Percentiles rank a stretch among this genome's conserved stretches.
Evolutionary conservation across 1,140 invertebrate genomes (phyloP).

Genomic region (Dendroctonus valens): DNA sequence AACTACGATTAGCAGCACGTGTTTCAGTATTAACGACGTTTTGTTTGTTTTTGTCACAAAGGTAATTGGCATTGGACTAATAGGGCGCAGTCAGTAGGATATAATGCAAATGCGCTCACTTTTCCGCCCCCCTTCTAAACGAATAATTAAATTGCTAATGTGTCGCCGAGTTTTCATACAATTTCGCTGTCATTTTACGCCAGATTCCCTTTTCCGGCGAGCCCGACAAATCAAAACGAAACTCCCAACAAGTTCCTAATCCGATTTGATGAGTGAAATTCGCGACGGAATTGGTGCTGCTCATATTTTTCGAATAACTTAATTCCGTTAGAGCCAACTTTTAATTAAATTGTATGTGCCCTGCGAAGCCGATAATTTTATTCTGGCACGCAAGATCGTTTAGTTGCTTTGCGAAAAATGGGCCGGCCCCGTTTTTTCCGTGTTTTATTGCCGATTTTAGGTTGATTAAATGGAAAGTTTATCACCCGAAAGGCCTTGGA

Average conservation of each 20-base stretch:
- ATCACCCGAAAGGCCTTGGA: neutral
- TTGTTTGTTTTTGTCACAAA: neutral
- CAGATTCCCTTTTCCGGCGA: no score
- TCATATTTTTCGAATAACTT: constrained; percentile 15
- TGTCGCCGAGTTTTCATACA: no score
- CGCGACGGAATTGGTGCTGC: neutral
- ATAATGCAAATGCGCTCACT: no score
- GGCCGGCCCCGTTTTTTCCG: neutral
- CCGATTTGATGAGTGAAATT: constrained; percentile 11
- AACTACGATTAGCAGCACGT: constrained; percentile 23
- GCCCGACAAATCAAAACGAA: neutral
- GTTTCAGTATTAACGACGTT: constrained; percentile 10
- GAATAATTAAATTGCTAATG: no score
- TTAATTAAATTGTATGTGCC: constrained; percentile 12
- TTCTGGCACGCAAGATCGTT: constrained; percentile 6
- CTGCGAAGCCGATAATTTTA: constrained; percentile 12
- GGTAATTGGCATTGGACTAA: neutral
- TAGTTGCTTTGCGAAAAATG: constrained; percentile 8
- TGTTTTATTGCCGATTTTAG: constrained; percentile 2
- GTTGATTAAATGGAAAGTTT: constrained; percentile 12
- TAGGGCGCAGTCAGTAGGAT: neutral
- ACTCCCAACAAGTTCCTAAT: constrained; percentile 12
- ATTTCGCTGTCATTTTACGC: no score
- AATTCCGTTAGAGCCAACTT: constrained; percentile 9
- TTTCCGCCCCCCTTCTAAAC: no score